Percentiles rank a stretch among this genome's conserved stretches.
Conservation (phyloP, 2,797 vertebrate species). For the Sternarchorhynchus goeldii region DNA sequence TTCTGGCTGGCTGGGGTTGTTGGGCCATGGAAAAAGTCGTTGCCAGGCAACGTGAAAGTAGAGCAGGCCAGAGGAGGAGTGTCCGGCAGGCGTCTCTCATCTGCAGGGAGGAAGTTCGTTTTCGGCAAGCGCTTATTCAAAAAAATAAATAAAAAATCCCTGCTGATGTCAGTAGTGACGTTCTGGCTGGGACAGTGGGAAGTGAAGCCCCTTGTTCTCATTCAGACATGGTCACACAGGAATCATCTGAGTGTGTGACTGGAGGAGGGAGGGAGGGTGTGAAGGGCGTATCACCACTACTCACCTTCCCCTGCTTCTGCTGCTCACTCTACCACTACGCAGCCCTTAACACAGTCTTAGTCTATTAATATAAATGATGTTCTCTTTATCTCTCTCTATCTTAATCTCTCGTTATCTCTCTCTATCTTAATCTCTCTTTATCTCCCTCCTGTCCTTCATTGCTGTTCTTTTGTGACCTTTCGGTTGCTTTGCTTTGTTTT, state of each 20-base stretch:
- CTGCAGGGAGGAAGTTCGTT: constrained; percentile 59
- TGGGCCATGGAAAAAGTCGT: constrained; percentile 57
- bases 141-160: constrained; percentile 41
- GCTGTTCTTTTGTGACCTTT: background rate
- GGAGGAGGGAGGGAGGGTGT: constrained; percentile 24
- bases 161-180: constrained; percentile 52
- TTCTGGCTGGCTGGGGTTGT: constrained; percentile 27
- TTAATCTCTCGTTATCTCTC: background rate
- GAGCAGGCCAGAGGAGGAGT: constrained; percentile 55
- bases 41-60: constrained; percentile 61
- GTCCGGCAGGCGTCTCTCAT: constrained; percentile 43
- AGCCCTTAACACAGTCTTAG: background rate
- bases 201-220: constrained; percentile 18
- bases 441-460: background rate
- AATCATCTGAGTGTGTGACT: background rate
- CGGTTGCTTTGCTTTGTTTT: background rate
- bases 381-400: background rate
- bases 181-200: constrained; percentile 23
- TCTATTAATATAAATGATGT: too few relatives aligned
- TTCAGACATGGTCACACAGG: background rate
- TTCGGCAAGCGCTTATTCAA: constrained; percentile 35
- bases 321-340: constrained; percentile 11
- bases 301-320: constrained; percentile 28
- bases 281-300: constrained; percentile 42
- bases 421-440: background rate